Evolutionary conservation across 1,140 invertebrate species (phyloP).

Genomic region (Trichonephila clavipes): DNA sequence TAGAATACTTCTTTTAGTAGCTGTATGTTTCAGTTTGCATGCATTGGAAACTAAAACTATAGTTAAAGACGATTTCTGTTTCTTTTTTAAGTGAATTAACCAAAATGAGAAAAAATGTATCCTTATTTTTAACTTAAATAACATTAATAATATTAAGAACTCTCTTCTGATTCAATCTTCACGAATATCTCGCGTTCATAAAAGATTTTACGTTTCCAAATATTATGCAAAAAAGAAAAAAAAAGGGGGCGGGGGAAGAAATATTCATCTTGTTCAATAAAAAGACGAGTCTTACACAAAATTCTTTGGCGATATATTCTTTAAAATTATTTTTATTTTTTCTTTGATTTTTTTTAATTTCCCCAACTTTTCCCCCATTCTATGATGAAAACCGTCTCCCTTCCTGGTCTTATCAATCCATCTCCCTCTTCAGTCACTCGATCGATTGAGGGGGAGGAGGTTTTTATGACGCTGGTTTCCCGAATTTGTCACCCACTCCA

Average conservation of each 20-base stretch:
- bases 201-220: no score
- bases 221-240: no score
- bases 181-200: no score
- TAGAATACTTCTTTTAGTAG: no score
- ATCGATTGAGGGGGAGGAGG: background rate
- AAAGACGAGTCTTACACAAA: background rate
- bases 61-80: no score
- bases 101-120: no score
- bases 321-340: background rate
- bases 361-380: background rate
- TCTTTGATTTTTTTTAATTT: background rate
- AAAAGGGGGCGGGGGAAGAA: background rate
- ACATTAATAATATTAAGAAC: no score
- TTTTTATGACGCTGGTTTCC: slow-evolving; percentile 39
- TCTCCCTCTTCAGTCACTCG: background rate
- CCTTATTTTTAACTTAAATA: no score
- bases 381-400: background rate
- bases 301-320: background rate
- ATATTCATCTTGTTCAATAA: background rate
- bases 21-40: no score
- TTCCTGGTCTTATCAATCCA: background rate
- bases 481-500: slow-evolving; percentile 25
- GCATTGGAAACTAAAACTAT: no score
- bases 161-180: no score
- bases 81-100: no score